Percentiles rank a stretch among this genome's conserved stretches.
phyloP scores from a whole-genome alignment of 2,797 vertebrate genomes.

The Anguilla pacifica region DNA sequence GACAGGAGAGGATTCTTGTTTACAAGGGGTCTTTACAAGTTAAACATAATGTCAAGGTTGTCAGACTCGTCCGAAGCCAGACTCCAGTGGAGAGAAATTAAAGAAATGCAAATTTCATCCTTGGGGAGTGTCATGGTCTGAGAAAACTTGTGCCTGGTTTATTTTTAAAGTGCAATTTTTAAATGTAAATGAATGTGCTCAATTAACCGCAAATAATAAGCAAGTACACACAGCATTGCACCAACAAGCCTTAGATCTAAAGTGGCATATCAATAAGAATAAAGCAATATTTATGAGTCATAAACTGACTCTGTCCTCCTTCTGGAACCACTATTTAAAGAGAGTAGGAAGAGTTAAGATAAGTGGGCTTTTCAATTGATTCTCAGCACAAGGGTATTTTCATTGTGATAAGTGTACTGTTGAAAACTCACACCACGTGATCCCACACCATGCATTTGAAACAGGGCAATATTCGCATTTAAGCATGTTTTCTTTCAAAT shows the following conservation, averaged over 20 bases:
- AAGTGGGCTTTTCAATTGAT: not conserved
- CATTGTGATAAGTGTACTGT: not conserved
- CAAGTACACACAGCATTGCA: not conserved
- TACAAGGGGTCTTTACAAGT: not conserved
- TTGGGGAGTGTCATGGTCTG: not conserved
- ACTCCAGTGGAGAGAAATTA: not conserved
- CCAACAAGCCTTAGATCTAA: not conserved
- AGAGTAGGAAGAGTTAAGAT: not conserved
- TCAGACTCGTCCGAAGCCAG: not conserved
- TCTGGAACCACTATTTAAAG: not conserved
- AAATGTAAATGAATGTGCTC: not conserved
- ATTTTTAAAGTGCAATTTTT: not conserved
- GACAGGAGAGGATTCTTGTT: not conserved
- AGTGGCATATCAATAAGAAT: not conserved
- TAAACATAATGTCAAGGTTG: not conserved
- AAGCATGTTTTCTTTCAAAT: not conserved
- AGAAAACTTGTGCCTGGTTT: not conserved
- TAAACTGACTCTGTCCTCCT: not conserved
- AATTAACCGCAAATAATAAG: not conserved
- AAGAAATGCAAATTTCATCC: not conserved
- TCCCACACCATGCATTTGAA: not conserved
- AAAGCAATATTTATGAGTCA: not conserved
- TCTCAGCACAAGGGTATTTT: not conserved
- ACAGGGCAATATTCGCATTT: not conserved
- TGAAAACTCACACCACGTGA: not conserved